A percentile compares a stretch with the other conserved stretches of the same genome.
Conservation (phyloP, 2,888 invertebrate genomes). For the Parascotia fuliginaria region DNA sequence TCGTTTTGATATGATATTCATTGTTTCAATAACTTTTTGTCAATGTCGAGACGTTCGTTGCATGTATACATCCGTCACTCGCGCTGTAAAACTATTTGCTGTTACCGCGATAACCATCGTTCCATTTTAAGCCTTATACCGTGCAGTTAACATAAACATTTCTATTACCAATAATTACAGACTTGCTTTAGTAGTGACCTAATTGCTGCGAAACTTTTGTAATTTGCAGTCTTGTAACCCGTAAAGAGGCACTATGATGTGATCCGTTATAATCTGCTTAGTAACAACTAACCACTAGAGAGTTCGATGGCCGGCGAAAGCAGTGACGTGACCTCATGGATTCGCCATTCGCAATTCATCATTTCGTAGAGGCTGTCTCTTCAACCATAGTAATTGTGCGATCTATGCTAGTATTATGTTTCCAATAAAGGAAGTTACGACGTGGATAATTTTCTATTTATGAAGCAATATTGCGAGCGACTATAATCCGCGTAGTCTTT, state of each 20-base stretch:
- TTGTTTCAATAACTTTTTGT: slow-evolving; percentile 45
- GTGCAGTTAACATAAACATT: slow-evolving; percentile 26
- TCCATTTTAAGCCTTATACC: slow-evolving; percentile 38
- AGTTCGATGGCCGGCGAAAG: slow-evolving; percentile 81
- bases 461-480: slow-evolving; percentile 12
- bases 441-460: slow-evolving; percentile 18
- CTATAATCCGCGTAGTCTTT: slow-evolving; percentile 19
- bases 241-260: slow-evolving; percentile 60
- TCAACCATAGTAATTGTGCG: slow-evolving; percentile 48
- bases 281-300: slow-evolving; percentile 65
- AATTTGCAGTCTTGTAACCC: slow-evolving; percentile 53
- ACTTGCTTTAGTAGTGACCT: slow-evolving; percentile 40
- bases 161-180: slow-evolving; percentile 35
- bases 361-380: slow-evolving; percentile 68
- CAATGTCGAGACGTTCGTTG: slow-evolving; percentile 36
- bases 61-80: slow-evolving; percentile 45
- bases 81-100: slow-evolving; percentile 27
- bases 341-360: slow-evolving; percentile 79
- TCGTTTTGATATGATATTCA: slow-evolving; percentile 16
- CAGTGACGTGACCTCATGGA: slow-evolving; percentile 78
- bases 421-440: slow-evolving; percentile 29
- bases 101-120: slow-evolving; percentile 13
- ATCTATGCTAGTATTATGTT: slow-evolving; percentile 45
- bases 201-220: slow-evolving; percentile 54
- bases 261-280: slow-evolving; percentile 74